Percentiles rank a stretch among this genome's conserved stretches.
Conservation (phyloP, 2,113 vertebrate species). For the Platichthys stellatus region DNA sequence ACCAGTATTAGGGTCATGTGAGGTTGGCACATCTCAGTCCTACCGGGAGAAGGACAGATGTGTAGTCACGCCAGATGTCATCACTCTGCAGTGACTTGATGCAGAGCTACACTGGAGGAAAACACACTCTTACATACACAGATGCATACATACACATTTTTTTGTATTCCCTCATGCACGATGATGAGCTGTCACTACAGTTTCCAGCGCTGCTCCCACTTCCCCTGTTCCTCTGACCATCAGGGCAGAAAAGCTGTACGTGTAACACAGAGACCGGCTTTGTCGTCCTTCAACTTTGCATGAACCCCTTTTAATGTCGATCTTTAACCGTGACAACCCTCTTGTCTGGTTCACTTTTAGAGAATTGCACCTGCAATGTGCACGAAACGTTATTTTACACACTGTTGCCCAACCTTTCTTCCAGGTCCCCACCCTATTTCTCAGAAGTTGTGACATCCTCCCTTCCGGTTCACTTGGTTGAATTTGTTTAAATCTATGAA, state of each 20-base stretch:
- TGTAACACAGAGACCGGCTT: slow-evolving; percentile 33
- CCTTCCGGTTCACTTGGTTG: slow-evolving; percentile 25
- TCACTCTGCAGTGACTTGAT: slow-evolving; percentile 42
- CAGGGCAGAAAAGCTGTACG: slow-evolving; percentile 40
- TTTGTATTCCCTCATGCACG: slow-evolving; percentile 30
- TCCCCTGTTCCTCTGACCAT: slow-evolving; percentile 21
- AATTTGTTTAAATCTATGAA: slow-evolving; percentile 15
- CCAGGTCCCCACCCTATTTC: slow-evolving; percentile 57
- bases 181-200: slow-evolving; percentile 56
- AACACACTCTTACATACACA: slow-evolving; percentile 19
- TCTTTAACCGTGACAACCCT: slow-evolving; percentile 5
- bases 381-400: slow-evolving; percentile 55
- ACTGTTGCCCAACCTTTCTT: slow-evolving; percentile 65
- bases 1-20: slow-evolving; percentile 47
- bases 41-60: slow-evolving; percentile 54
- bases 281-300: slow-evolving; percentile 10
- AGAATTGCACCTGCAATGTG: slow-evolving; percentile 40
- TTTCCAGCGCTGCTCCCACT: slow-evolving; percentile 11
- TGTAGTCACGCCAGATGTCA: slow-evolving; percentile 56
- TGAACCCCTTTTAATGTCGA: not conserved
- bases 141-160: not conserved
- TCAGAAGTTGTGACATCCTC: slow-evolving; percentile 55
- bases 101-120: slow-evolving; percentile 4
- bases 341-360: slow-evolving; percentile 8
- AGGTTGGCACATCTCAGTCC: slow-evolving; percentile 7